Conservation (phyloP, 2,888 invertebrate species). For the Disparrhopalites patrizii region DNA sequence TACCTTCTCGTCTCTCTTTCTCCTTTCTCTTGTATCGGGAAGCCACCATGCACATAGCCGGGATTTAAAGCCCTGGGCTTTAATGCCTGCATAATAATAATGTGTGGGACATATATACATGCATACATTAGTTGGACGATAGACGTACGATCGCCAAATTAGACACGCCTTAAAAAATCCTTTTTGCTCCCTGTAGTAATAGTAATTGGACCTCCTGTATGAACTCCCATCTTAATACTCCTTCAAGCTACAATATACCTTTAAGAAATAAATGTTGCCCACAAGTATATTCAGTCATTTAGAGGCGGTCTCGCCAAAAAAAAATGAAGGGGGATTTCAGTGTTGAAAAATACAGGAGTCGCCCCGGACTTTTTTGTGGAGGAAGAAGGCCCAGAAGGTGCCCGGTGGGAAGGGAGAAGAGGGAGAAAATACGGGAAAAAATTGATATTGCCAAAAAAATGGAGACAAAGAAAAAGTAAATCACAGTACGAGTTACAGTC, state of each 20-base stretch:
- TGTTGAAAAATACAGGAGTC: neutral
- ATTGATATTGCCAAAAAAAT: too few relatives aligned
- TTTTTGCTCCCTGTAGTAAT: constrained; percentile 1
- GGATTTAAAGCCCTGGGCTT: too few relatives aligned
- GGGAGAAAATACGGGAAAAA: neutral
- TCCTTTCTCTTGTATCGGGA: neutral
- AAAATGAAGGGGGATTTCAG: neutral
- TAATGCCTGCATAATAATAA: too few relatives aligned
- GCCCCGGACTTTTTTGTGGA: neutral
- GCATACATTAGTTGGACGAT: too few relatives aligned
- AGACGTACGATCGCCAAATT: constrained; percentile 7
- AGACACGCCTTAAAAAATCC: constrained; percentile 27
- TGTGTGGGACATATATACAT: too few relatives aligned
- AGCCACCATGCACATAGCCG: neutral
- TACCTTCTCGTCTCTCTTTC: neutral
- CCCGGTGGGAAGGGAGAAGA: neutral
- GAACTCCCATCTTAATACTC: too few relatives aligned
- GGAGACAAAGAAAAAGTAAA: constrained; percentile 17
- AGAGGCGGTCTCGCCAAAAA: too few relatives aligned
- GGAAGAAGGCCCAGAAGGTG: too few relatives aligned
- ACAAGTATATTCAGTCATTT: too few relatives aligned
- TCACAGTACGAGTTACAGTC: constrained; percentile 15
- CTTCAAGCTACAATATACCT: too few relatives aligned
- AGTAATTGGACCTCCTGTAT: too few relatives aligned
- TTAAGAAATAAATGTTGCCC: too few relatives aligned